These are phyloP conservation scores for Ormyrus nitidulus DNA, from an alignment of 2,888 invertebrate species.

Conservation along the genomic window DNA sequence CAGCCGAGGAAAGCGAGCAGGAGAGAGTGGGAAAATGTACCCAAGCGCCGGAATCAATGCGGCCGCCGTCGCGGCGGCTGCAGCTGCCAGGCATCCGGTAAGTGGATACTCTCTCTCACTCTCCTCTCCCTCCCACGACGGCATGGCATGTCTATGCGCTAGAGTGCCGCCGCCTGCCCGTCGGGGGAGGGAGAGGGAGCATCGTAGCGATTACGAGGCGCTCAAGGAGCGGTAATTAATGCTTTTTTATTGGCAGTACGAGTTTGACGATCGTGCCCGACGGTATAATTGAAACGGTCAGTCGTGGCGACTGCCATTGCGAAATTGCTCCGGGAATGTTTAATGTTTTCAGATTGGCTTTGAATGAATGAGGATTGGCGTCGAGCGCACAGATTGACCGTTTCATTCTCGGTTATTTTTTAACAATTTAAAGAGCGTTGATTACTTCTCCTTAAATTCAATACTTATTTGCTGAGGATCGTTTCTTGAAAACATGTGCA, in stretches of 20 bases:
- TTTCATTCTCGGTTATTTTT: too few relatives aligned
- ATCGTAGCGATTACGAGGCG: conserved; percentile 32
- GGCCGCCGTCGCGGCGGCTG: conserved; percentile 89
- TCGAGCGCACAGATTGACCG: too few relatives aligned
- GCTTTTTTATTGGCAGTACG: conserved; percentile 29
- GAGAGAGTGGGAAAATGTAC: conserved; percentile 81
- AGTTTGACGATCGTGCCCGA: neutral
- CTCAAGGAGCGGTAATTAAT: conserved; percentile 36
- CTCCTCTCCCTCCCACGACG: too few relatives aligned
- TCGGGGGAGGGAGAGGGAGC: too few relatives aligned
- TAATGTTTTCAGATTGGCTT: too few relatives aligned
- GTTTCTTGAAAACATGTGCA: neutral
- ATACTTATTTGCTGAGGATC: neutral
- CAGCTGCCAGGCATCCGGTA: conserved; percentile 92
- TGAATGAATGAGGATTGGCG: too few relatives aligned
- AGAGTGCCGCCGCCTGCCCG: too few relatives aligned
- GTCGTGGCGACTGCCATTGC: too few relatives aligned
- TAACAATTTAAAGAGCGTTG: too few relatives aligned
- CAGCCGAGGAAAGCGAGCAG: neutral
- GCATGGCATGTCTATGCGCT: too few relatives aligned
- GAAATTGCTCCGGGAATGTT: too few relatives aligned
- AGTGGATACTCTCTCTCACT: conserved; percentile 71
- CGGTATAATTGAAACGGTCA: conserved; percentile 7
- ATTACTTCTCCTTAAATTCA: too few relatives aligned
- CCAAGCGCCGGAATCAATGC: conserved; percentile 92